Base-by-base conservation (phyloP, 2,888 invertebrate species). In the Gymnoscelis rufifasciata region DNA sequence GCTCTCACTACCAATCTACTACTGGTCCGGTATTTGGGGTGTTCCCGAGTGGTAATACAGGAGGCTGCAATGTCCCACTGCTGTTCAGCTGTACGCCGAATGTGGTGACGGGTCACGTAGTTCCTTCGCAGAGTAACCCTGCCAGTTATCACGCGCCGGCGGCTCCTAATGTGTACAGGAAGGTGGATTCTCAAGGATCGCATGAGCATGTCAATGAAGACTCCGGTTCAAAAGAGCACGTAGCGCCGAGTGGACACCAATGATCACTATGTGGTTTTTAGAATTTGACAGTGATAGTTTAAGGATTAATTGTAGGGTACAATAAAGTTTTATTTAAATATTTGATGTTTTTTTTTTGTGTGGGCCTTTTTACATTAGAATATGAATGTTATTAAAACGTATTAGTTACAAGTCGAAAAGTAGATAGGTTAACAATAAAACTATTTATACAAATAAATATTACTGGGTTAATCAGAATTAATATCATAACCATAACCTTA, bases 31-130 rank as follows among this genome's bases (percentile, higher is more conserved):
- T 76, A 0, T 68, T 71, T 6, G 78, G 83, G 1, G 66, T 83
- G 42, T 86, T 84, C 60, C 83, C 83, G 0, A 77, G 73, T 33
- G 78, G 74, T 0, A 76, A 78, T 36, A 64, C 64, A 0, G 76
- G 76, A 10, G 76, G 77, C 0, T 81, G 82, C 54, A 72, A 66
- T 29, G 70, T 83, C 2, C 87, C 87, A 0, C 61, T 87, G 6
- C 64, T 87, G 30, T 71, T 88, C 49, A 84, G 81, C 55, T 88
- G 87, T 42, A 68, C 83, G 1, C 87, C 87, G 0, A 70, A 77
- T 0, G 71, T 88, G 45, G 71, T 75, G 1, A 62, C 72, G 1
- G 86, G 84, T 0, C 69, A 65, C 5, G 57, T 84, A 19, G 65
- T 74, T 13, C 71, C 68, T 23, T 24, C 63, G 0, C 67, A 64